These are phyloP conservation scores for Peromyscus leucopus DNA, from an alignment of 2,113 vertebrate species.

Conservation along the genomic window DNA sequence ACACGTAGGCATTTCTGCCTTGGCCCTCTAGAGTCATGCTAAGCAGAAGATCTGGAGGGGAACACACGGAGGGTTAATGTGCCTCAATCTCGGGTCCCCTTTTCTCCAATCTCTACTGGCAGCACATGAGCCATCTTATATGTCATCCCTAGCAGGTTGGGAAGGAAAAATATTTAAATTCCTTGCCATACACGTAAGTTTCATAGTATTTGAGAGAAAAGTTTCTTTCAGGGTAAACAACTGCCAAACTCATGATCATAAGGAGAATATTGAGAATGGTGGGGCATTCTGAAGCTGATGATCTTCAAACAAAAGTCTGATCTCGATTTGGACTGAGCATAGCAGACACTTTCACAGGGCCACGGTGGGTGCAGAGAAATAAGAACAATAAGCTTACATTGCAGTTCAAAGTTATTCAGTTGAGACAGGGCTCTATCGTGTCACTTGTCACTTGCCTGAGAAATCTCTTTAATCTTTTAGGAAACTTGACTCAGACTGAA, in stretches of 20 bases:
- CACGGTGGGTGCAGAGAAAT: neutral
- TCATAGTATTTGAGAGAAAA: neutral
- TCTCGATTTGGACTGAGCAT: no score
- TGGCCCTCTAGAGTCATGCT: no score
- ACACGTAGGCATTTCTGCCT: no score
- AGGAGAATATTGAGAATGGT: neutral
- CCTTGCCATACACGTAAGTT: neutral
- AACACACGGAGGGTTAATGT: no score
- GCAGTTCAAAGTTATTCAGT: neutral
- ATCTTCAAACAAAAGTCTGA: neutral
- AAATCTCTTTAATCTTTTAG: neutral
- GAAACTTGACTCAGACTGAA: neutral
- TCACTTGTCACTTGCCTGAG: neutral
- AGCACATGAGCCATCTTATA: no score
- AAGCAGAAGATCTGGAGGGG: no score
- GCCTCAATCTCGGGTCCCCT: no score
- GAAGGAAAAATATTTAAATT: neutral
- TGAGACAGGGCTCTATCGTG: neutral
- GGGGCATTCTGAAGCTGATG: neutral
- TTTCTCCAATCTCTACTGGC: no score
- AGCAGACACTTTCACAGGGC: neutral
- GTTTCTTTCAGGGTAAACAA: neutral
- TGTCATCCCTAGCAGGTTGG: no score
- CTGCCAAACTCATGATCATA: neutral
- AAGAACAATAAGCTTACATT: neutral